Evolutionary conservation across 2,797 vertebrate genomes (phyloP).

Genomic region (Spea hammondii): DNA sequence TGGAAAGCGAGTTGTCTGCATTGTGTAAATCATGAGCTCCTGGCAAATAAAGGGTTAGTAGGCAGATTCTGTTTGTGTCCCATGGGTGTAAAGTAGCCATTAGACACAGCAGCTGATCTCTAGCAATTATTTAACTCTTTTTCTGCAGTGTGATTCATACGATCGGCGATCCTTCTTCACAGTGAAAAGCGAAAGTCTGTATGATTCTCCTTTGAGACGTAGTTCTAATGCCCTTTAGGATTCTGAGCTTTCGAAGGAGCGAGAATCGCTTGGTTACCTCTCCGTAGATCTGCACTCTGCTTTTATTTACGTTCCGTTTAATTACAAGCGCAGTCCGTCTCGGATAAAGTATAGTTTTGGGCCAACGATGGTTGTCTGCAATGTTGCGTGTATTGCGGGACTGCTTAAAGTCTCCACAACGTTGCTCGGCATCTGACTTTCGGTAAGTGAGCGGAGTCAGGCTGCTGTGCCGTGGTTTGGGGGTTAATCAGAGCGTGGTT

Average conservation of each 20-base stretch:
- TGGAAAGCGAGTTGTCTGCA: no score
- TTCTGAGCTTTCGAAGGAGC: conserved; percentile 33
- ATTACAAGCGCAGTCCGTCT: not conserved
- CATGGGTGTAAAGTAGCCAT: not conserved
- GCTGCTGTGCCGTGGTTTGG: not conserved
- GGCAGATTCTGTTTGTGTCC: not conserved
- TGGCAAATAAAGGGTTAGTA: not conserved
- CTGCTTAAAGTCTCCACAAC: conserved; percentile 65
- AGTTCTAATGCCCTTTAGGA: conserved; percentile 15
- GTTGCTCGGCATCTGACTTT: conserved; percentile 52
- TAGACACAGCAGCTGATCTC: not conserved
- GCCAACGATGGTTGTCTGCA: conserved; percentile 45
- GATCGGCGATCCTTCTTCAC: not conserved
- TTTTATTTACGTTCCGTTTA: not conserved
- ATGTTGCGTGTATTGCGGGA: conserved; percentile 64
- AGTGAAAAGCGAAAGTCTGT: not conserved
- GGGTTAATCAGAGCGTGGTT: not conserved
- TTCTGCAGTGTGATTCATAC: not conserved
- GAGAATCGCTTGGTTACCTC: not conserved
- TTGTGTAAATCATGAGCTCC: no score
- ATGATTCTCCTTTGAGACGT: not conserved
- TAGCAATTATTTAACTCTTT: not conserved
- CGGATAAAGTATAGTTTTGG: not conserved
- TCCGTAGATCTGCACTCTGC: not conserved
- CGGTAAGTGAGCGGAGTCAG: conserved; percentile 44